Evolutionary conservation across 2,888 invertebrate species (phyloP).

Genomic region (Scrobipalpa costella): DNA sequence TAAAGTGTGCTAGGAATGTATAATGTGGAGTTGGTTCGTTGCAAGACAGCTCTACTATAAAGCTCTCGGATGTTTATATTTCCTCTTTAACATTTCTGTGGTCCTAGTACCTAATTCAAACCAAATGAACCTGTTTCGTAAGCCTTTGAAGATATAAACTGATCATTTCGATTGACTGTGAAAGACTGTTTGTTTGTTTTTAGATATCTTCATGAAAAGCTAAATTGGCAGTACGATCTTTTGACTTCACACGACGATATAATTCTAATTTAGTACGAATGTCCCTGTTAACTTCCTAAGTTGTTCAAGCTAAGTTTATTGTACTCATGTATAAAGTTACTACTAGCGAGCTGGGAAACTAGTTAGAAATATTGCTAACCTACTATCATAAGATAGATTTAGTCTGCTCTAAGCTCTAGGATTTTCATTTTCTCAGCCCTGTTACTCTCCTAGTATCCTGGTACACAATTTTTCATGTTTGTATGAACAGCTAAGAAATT

Average conservation of each 20-base stretch:
- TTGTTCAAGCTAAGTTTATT: not conserved
- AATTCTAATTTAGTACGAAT: no score
- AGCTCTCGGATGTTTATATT: not conserved
- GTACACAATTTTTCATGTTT: not conserved
- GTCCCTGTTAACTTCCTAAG: not conserved
- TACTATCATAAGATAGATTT: not conserved
- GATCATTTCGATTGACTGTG: no score
- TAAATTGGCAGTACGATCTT: no score
- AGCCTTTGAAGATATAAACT: not conserved
- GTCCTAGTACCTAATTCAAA: not conserved
- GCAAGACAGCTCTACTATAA: not conserved
- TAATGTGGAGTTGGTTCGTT: conserved; percentile 15
- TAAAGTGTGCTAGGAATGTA: conserved; percentile 25
- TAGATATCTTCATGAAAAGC: no score
- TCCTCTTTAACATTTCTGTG: not conserved
- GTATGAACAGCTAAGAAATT: not conserved
- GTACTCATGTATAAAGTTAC: not conserved
- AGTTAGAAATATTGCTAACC: not conserved
- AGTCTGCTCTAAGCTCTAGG: not conserved
- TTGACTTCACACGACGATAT: no score
- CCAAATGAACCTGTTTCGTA: not conserved
- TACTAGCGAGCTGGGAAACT: not conserved
- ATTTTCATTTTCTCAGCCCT: conserved; percentile 4
- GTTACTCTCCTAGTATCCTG: not conserved
- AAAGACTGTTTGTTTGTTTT: no score